Base-by-base conservation (phyloP, 2,113 vertebrate species). In the Tursiops truncatus region DNA sequence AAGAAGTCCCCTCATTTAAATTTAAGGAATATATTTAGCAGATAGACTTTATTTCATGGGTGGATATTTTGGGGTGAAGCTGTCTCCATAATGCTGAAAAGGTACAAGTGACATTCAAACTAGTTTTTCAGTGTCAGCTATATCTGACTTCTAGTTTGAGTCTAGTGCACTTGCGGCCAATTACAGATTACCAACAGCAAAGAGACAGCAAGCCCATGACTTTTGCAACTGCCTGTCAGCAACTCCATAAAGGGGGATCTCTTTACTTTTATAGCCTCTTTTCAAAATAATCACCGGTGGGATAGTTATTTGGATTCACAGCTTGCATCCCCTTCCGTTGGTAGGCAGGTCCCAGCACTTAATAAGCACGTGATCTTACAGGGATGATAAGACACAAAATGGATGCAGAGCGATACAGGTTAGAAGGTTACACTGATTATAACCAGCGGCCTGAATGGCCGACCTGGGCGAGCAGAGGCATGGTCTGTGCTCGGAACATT, bases 291-390 rank as follows among this genome's bases (percentile, higher is more conserved):
- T 50, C 73, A 0, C 56, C 86, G 0, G 0, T 4, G 6, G 25
- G 38, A 50, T 47, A 11, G 5, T 50, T n/a, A 26, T 41, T 8
- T 63, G 33, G 8, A 60, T 7, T 68, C 28, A 7, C 10, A 82
- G 60, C 6, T 56, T 47, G 44, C 80, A 31, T 28, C 38, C 8
- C 36, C 33, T 58, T 21, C 4, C 0, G 23, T 0, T 11, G 56
- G 47, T 2, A 21, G 47, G 31, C 28, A 36, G 50, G 33, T 41
- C 12, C 6, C 58, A 3, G 14, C 10, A 2, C 21, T 10, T 31
- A 0, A 1, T 11, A 4, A 20, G 41, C 50, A 18, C 3, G 0
- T 25, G 2, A 5, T 21, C 50, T 36, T 38, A 3, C 0, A 26
- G 53, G 74, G 11, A 47, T 2, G 36, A 17, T 8, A 15, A 41